Conservation (phyloP, 2,113 vertebrate genomes). For the Dolichallabes microphthalmus region DNA sequence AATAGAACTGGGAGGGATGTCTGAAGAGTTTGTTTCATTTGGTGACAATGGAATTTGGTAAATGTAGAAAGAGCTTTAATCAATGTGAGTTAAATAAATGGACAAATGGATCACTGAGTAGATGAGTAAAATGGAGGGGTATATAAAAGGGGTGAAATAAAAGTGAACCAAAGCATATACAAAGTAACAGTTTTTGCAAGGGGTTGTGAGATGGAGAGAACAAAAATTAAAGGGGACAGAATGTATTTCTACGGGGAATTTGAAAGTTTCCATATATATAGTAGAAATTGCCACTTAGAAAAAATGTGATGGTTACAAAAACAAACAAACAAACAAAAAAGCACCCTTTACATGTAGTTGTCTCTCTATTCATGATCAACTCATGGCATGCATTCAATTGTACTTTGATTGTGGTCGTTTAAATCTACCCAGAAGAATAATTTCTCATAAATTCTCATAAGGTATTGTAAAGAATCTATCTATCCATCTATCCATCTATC, state of each 20-base stretch:
- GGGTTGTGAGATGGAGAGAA: not conserved
- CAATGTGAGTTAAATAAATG: conserved; percentile 2
- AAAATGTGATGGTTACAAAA: too few species aligned
- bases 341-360: too few species aligned
- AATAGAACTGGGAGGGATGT: conserved; percentile 35
- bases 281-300: too few species aligned
- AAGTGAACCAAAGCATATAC: not conserved
- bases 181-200: not conserved
- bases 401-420: too few species aligned
- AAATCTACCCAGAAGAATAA: too few species aligned
- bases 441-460: too few species aligned
- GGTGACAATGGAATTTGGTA: not conserved
- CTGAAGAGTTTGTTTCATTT: conserved; percentile 27
- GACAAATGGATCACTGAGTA: conserved; percentile 16
- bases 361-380: too few species aligned
- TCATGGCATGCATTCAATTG: too few species aligned
- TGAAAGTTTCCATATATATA: too few species aligned
- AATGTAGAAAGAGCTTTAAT: conserved; percentile 24
- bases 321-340: too few species aligned
- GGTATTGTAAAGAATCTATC: too few species aligned
- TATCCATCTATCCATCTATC: too few species aligned
- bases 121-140: not conserved
- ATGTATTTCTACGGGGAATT: not conserved
- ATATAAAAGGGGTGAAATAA: conserved; percentile 3
- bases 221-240: not conserved